Base-by-base conservation (phyloP, 2,797 vertebrate species). In the Myotis pilosus region DNA sequence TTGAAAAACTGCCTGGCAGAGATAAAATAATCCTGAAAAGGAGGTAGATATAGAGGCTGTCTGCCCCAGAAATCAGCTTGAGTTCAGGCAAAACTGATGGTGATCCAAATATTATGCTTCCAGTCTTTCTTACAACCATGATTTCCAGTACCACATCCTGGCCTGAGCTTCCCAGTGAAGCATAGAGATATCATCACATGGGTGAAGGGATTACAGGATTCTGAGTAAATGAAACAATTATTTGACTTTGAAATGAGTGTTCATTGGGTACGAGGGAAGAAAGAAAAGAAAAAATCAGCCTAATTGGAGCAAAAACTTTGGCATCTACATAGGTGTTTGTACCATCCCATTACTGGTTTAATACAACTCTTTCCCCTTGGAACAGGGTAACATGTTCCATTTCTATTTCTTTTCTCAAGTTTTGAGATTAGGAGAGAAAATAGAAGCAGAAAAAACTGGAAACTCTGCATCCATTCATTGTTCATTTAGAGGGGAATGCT, bases 201-300 rank as follows among this genome's bases (percentile, higher is more conserved):
- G 55, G 25, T 62, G 38, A 81, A 81, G 25, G 55, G 78, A 62
- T 13, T 81, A 6, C 17, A 28, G 25, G 55, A 81, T 30, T 62
- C 25, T 0, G 7, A 62, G 30, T 8, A 41, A 60, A n/a, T 44
- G 78, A 62, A 81, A 44, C 25, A 41, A 28, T 47, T 33, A 49
- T 88, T 84, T 95, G 64, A 64, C 80, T 88, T 82, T 64, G 88
- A 79, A 38, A 64, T 36, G 55, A 83, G 72, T 72, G 8, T 92
- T 71, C 72, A 38, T 6, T 83, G 28, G 41, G 60, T 53, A 53
- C 2, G 1, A 79, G 33, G 51, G 17, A 57, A 66, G 36, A 47
- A 78, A 53, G 33, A 69, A 89, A 86, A 74, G 9, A 57, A 81
- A 87, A 81, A 30, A 64, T 74, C 30, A 60, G 60, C 33, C 38